phyloP scores from a whole-genome alignment of 2,797 vertebrate genomes.

The Basileuterus tristriatus region DNA sequence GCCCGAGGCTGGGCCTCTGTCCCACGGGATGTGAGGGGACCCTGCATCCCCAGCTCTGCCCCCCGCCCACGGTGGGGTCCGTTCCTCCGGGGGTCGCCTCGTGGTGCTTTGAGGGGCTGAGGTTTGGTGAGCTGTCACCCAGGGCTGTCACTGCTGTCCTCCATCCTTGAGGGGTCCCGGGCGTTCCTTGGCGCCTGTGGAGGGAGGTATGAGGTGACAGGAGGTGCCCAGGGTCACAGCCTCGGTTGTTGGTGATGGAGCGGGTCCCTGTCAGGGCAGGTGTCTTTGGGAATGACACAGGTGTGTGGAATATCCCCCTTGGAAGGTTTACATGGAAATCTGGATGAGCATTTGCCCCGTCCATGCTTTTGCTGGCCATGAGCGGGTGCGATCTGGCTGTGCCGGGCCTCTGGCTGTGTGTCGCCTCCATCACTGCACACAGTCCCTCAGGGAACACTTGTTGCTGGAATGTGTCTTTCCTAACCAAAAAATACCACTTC shows the following conservation, averaged over 20 bases:
- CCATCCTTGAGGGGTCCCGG: rapidly evolving
- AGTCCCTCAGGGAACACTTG: not conserved
- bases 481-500: rapidly evolving
- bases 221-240: not conserved
- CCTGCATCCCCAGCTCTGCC: not conserved
- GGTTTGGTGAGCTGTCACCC: not conserved
- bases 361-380: rapidly evolving
- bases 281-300: not conserved
- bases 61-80: not conserved
- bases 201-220: not conserved
- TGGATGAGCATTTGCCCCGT: rapidly evolving
- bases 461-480: not conserved
- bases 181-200: not conserved
- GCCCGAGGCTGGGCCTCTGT: not conserved
- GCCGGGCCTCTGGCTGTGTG: too few species aligned
- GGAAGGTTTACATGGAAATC: rapidly evolving
- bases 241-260: not conserved
- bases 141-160: not conserved
- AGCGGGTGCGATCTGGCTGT: rapidly evolving
- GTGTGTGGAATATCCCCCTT: rapidly evolving
- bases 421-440: not conserved
- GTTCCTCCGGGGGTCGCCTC: not conserved
- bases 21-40: not conserved
- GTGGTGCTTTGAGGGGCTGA: rapidly evolving
- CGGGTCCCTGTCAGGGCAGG: not conserved